phyloP scores from a whole-genome alignment of 2,113 vertebrate species.

The Chaetodon trifascialis region DNA sequence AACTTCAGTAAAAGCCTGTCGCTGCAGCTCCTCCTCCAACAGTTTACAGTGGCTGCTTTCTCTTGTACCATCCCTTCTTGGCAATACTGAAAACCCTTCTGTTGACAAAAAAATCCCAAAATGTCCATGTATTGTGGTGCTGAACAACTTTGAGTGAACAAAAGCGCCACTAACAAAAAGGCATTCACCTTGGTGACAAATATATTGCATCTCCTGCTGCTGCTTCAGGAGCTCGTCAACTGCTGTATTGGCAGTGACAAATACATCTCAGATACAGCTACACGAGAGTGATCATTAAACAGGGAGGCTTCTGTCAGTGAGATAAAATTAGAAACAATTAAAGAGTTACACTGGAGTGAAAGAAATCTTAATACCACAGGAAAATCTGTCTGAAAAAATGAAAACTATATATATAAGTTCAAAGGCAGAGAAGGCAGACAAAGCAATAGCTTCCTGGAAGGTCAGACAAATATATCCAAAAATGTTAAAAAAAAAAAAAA shows the following conservation, averaged over 20 bases:
- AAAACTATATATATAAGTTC: not conserved
- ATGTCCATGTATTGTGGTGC: not conserved
- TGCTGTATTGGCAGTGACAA: not conserved
- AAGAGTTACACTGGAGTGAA: not conserved
- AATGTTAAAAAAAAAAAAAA: no score
- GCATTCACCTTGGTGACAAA: not conserved
- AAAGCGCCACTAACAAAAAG: not conserved
- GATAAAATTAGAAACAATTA: not conserved
- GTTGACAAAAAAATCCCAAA: not conserved
- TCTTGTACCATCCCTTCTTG: not conserved
- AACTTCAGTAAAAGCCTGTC: not conserved
- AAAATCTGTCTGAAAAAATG: slow-evolving; percentile 8
- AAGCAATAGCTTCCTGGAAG: no score
- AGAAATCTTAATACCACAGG: slow-evolving; percentile 5
- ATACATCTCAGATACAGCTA: not conserved
- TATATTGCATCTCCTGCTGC: not conserved
- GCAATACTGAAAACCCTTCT: not conserved
- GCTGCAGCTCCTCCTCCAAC: not conserved
- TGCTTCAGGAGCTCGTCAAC: not conserved
- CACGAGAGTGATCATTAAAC: not conserved
- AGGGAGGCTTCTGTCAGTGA: not conserved
- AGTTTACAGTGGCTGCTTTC: not conserved
- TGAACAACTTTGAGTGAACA: not conserved
- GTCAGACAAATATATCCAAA: no score
- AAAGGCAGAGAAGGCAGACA: no score